Percentiles rank a stretch among this genome's conserved stretches.
Conservation (phyloP, 1,140 invertebrate species). For the Drosophila kohkoa region DNA sequence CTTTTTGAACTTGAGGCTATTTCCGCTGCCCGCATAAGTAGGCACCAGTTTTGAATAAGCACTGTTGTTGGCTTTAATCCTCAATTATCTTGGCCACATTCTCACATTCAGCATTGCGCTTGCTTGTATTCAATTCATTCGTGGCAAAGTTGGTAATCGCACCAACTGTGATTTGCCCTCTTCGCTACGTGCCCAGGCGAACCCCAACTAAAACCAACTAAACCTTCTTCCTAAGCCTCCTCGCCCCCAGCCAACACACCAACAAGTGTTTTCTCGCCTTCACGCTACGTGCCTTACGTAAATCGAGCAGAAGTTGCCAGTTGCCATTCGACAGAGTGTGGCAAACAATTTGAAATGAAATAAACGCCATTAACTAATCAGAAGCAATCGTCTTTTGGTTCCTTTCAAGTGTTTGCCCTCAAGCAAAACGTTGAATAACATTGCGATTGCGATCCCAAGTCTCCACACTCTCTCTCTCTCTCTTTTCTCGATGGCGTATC, state of each 20-base stretch:
- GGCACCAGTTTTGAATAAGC: background rate
- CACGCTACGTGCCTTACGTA: constrained; percentile 36
- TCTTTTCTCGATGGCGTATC: constrained; percentile 11
- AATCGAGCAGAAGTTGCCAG: constrained; percentile 41
- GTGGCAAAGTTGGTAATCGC: constrained; percentile 56
- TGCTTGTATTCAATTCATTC: constrained; percentile 70
- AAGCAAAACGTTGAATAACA: constrained; percentile 13
- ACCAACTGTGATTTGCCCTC: constrained; percentile 59
- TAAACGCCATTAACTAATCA: constrained; percentile 79
- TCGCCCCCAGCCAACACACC: background rate
- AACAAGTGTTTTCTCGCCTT: constrained; percentile 49
- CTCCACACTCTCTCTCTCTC: too few relatives aligned
- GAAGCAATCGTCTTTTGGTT: constrained; percentile 39
- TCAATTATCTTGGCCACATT: constrained; percentile 26
- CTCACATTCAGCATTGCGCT: too few relatives aligned
- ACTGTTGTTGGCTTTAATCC: constrained; percentile 11
- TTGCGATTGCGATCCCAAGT: constrained; percentile 4
- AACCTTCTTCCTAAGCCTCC: background rate
- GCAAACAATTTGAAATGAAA: constrained; percentile 65
- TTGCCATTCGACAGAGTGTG: constrained; percentile 25
- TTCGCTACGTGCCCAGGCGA: constrained; percentile 23
- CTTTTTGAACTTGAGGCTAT: constrained; percentile 7
- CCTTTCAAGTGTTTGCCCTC: constrained; percentile 14
- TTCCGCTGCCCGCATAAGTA: constrained; percentile 8
- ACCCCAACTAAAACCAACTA: constrained; percentile 31